Base-by-base conservation (phyloP, 1,140 invertebrate species). In the Trachelipus rathkii region DNA sequence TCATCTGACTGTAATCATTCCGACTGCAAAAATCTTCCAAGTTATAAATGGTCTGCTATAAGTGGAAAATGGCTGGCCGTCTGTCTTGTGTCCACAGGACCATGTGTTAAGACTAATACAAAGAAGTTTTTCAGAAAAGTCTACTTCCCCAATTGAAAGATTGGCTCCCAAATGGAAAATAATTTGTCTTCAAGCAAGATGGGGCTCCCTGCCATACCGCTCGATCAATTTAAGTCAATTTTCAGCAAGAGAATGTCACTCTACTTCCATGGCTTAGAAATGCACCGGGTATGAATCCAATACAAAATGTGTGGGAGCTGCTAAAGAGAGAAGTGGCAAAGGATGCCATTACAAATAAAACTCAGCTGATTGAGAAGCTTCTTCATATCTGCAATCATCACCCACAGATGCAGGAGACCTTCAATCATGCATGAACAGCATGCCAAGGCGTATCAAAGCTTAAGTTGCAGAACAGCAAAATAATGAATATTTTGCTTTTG, bases 361-460 rank as follows among this genome's bases (percentile, higher is more conserved):
- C 21, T n/a, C 60, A 66, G 21, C 60, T 66, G 21, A 66, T n/a
- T n/a, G 21, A 15, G 72, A 24, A n/a, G n/a, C n/a, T 67, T 10
- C 2, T 76, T 72, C 71, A 53, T 80, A 81, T 80, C 82, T 82
- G 82, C 2, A 13, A 79, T 76, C 45, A 69, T 74, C 70, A 73
- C 19, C 0, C 43, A 66, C 15, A 66, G 60, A 66, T 66, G 60
- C 60, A 66, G 7, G 21, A n/a, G 60, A 66, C 60, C 5, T 3
- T 66, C 60, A n/a, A 66, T 66, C 60, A 66, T 66, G 21, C 21
- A 66, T 23, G 0, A 7, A 66, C 7, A n/a, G 60, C 60, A 66
- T 66, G 1, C 21, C 60, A 66, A 66, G 60, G 1, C 7, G 21
- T 21, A 74, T 43, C 13, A 13, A 23, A 10, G n/a, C 24, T 45